These are phyloP conservation scores for Acrocyrtus sp. DNA, from an alignment of 2,888 invertebrate genomes.

Conservation along the genomic window DNA sequence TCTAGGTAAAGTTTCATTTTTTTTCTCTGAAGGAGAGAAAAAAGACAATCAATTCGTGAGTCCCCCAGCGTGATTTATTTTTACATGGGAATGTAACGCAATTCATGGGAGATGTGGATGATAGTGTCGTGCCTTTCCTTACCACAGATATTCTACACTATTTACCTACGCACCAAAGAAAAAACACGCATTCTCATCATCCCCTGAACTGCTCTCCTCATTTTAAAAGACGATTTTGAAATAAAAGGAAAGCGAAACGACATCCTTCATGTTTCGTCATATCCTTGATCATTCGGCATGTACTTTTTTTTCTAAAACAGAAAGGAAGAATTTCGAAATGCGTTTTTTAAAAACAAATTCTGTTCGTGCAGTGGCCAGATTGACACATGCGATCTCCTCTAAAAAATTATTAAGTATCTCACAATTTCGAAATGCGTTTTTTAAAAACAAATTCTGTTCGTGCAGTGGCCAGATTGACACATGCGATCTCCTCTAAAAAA, in stretches of 20 bases:
- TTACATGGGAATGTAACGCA: constrained; percentile 33
- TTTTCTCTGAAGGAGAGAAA: constrained; percentile 6
- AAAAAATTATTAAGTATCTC: no score
- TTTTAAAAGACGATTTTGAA: no score
- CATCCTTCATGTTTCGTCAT: no score
- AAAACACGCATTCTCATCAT: no score
- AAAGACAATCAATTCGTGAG: constrained; percentile 44
- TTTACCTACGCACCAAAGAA: no score
- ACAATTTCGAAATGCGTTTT: neutral
- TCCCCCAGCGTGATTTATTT: constrained; percentile 48
- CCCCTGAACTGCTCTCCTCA: constrained; percentile 19
- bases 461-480: neutral
- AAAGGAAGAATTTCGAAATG: no score
- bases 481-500: no score
- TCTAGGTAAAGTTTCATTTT: no score
- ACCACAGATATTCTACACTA: no score
- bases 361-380: neutral
- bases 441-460: neutral
- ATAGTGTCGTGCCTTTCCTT: no score
- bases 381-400: constrained; percentile 8
- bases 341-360: neutral
- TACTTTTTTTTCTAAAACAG: neutral
- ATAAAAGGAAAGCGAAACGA: constrained; percentile 25
- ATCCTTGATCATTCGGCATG: no score
- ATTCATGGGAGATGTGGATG: no score